Evolutionary conservation across 2,888 invertebrate genomes (phyloP), one percentile per base, ranked within the genome.

Genomic region (Abscondita cerata): DNA sequence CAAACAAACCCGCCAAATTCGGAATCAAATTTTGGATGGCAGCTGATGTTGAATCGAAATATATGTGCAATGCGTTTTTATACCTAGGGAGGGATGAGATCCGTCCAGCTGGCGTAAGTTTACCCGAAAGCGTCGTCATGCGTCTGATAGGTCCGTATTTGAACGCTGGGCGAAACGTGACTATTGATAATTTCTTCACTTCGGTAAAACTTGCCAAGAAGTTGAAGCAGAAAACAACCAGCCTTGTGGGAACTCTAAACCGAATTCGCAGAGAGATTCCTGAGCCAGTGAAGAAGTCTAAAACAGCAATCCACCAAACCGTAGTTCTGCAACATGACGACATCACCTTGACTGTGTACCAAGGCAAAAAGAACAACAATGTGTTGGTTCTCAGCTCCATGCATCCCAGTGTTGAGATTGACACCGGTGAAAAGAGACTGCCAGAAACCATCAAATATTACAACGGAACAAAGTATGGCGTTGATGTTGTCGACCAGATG

Each of bases 401-500:
- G 36, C 36, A 36, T 3, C 11, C 36, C 11, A 9, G 11, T 9
- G 11, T 36, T 12, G 36, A 25, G 4, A 25, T 25, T 6, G 2
- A 25, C 25, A 25, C n/a, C n/a, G n/a, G n/a, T n/a, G 25, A 25
- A 2, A 48, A 25, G 3, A 48, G 20, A 20, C 8, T 19, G 20
- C 20, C 48, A 6, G 48, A 19, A 19, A 48, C 20, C 11, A 12
- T 48, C 2, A 2, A 12, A 2, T 50, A 6, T 13, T 50, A 50
- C 13, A 50, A 50, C n/a, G 1, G 12, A 1, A 33, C 50, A 11
- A 50, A 50, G 31, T 50, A 50, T 13, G 50, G 33, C 5, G 33
- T 50, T 15, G 50, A 50, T 31, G 50, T 50, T 50, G 13, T 50
- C 5, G 50, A 50, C 33, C 50, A 50, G 31, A 50, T 50, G 50